Evolutionary conservation across 2,113 vertebrate species (phyloP).

Genomic region (Otolemur garnettii): DNA sequence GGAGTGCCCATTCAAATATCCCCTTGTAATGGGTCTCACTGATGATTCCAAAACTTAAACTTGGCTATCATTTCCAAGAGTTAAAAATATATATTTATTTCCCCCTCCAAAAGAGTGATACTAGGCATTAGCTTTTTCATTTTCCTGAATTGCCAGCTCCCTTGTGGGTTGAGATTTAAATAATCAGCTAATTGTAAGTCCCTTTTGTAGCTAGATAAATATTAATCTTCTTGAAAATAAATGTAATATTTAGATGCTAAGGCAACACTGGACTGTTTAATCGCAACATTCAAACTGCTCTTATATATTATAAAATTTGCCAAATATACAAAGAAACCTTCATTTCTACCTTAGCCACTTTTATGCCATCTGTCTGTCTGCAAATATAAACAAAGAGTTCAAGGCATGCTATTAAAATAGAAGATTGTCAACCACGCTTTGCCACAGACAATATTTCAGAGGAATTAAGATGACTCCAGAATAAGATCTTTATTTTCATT

Average conservation of each 20-base stretch:
- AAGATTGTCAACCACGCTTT: not conserved
- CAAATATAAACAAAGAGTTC: conserved; percentile 70
- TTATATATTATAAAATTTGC: conserved; percentile 74
- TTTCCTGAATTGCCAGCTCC: conserved; percentile 65
- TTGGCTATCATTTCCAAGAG: conserved; percentile 60
- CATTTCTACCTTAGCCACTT: conserved; percentile 80
- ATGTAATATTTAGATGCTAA: conserved; percentile 81
- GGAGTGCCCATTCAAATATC: not conserved
- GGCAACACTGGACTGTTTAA: conserved; percentile 79
- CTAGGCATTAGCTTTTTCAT: conserved; percentile 32
- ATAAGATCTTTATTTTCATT: not conserved
- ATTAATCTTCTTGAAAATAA: conserved; percentile 78
- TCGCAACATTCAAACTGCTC: conserved; percentile 78
- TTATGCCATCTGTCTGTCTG: conserved; percentile 78
- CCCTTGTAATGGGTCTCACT: not conserved
- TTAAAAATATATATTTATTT: conserved; percentile 11
- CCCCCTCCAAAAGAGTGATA: not conserved
- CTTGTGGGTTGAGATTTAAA: conserved; percentile 65
- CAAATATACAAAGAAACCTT: conserved; percentile 77
- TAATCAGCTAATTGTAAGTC: conserved; percentile 68
- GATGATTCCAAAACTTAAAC: conserved; percentile 1
- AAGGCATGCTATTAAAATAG: conserved; percentile 44
- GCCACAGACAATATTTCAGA: not conserved
- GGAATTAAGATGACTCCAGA: not conserved
- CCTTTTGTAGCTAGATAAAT: conserved; percentile 70